Percentiles rank a stretch among this genome's conserved stretches.
phyloP scores from a whole-genome alignment of 1,140 invertebrate species.

The Trinorchestia longiramus region DNA sequence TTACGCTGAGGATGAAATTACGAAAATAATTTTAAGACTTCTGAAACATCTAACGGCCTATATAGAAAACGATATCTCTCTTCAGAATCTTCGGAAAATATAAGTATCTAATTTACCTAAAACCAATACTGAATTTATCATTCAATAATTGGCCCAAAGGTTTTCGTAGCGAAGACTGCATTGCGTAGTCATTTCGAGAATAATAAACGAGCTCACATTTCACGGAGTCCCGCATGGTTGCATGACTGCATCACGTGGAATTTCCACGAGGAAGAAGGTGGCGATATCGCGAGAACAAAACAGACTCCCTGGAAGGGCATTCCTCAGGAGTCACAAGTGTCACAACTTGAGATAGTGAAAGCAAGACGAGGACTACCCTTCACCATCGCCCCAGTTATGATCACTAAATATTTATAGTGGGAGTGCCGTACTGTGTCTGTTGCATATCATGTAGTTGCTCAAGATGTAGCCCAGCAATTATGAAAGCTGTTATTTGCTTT shows the following conservation, averaged over 20 bases:
- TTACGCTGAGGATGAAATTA: no score
- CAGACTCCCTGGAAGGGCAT: neutral
- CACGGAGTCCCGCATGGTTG: neutral
- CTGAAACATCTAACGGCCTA: no score
- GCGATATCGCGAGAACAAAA: neutral
- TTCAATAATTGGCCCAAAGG: no score
- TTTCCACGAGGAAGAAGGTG: neutral
- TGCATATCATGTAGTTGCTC: neutral
- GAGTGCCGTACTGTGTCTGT: neutral
- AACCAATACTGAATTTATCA: no score
- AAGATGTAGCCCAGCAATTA: neutral
- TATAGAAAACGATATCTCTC: no score
- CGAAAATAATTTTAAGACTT: no score
- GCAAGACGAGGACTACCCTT: neutral
- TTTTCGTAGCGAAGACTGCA: neutral
- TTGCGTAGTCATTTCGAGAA: neutral
- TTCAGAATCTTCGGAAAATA: no score
- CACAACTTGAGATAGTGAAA: constrained; percentile 3
- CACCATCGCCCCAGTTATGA: neutral
- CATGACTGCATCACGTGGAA: neutral
- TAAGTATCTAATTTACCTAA: no score
- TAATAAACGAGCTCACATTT: neutral
- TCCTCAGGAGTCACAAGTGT: neutral
- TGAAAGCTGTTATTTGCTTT: neutral
- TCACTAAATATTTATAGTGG: neutral